phyloP scores from a whole-genome alignment of 2,888 invertebrate genomes.

The Parascotia fuliginaria region DNA sequence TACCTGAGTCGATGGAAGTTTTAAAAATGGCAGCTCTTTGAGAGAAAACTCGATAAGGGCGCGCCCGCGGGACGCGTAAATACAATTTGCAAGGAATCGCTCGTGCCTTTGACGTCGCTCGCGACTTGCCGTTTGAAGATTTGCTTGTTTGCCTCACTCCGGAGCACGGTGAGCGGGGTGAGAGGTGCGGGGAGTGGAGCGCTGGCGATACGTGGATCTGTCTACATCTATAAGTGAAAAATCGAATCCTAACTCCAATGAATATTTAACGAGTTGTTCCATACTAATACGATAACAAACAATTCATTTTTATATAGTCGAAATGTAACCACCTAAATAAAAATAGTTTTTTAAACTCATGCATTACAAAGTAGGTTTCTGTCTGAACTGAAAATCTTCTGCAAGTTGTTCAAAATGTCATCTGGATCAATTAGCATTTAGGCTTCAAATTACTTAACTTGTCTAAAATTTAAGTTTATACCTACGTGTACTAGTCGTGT shows the following conservation, averaged over 20 bases:
- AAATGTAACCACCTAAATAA: background rate
- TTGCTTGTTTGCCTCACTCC: slow-evolving; percentile 55
- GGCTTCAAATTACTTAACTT: too few relatives aligned
- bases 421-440: too few relatives aligned
- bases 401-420: too few relatives aligned
- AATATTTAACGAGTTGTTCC: slow-evolving; percentile 33
- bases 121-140: slow-evolving; percentile 66
- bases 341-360: background rate
- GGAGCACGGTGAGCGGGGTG: slow-evolving; percentile 9
- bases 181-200: background rate
- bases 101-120: slow-evolving; percentile 78
- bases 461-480: too few relatives aligned
- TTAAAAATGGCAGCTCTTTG: slow-evolving; percentile 84
- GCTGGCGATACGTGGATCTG: slow-evolving; percentile 26
- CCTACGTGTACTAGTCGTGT: too few relatives aligned
- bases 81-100: slow-evolving; percentile 81
- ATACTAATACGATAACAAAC: slow-evolving; percentile 23
- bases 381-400: too few relatives aligned
- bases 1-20: slow-evolving; percentile 80
- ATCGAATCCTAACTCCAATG: slow-evolving; percentile 36
- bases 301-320: slow-evolving; percentile 3
- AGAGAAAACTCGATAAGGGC: slow-evolving; percentile 79
- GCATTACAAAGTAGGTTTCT: too few relatives aligned
- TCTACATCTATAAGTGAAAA: slow-evolving; percentile 38
- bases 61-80: slow-evolving; percentile 83